Conservation (phyloP, 1,140 invertebrate genomes). For the Leptinotarsa lineolata region DNA sequence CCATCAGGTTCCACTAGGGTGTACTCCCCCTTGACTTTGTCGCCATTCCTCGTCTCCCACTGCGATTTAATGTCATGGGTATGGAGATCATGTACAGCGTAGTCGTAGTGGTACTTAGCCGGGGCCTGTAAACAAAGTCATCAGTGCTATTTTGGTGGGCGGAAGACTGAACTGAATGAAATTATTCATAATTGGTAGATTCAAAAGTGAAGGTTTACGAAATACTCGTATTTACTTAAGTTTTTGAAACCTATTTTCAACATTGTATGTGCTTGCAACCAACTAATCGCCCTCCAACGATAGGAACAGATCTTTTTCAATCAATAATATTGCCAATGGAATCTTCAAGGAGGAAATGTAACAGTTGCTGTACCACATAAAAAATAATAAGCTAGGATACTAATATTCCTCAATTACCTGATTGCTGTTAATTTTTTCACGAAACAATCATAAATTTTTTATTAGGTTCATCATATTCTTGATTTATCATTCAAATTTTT, state of each 20-base stretch:
- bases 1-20: constrained; percentile 57
- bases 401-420: too few relatives aligned
- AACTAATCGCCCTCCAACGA: neutral
- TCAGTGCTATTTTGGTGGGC: neutral
- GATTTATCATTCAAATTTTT: too few relatives aligned
- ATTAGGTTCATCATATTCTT: too few relatives aligned
- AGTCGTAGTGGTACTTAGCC: constrained; percentile 47
- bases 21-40: constrained; percentile 58
- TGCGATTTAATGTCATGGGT: constrained; percentile 46
- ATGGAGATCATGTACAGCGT: constrained; percentile 44
- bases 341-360: too few relatives aligned
- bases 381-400: too few relatives aligned
- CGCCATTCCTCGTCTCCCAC: constrained; percentile 46
- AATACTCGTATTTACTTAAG: too few relatives aligned
- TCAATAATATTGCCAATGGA: too few relatives aligned
- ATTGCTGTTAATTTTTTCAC: too few relatives aligned
- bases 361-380: too few relatives aligned
- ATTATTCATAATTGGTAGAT: neutral
- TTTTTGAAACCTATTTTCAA: too few relatives aligned
- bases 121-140: constrained; percentile 37
- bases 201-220: neutral
- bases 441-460: too few relatives aligned
- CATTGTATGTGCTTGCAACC: neutral
- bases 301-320: too few relatives aligned
- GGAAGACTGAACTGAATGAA: neutral